phyloP scores from a whole-genome alignment of 2,888 invertebrate species.

The Sclerodermus sp. region DNA sequence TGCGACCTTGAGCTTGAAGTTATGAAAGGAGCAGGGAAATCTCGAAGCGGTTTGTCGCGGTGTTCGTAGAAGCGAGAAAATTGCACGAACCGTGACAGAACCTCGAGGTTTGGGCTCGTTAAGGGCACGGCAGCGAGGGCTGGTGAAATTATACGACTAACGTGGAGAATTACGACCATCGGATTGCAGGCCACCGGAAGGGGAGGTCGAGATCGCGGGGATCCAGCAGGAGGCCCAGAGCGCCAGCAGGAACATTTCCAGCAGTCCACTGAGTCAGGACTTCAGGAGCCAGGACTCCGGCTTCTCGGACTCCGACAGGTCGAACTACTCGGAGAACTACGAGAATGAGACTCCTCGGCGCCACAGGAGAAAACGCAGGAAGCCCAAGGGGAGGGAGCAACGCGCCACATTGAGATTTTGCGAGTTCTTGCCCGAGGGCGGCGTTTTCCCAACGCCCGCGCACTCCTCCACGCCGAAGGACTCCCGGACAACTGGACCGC shows the following conservation, averaged over 20 bases:
- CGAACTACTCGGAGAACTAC: constrained; percentile 47
- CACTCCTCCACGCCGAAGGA: constrained; percentile 46
- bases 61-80: background rate
- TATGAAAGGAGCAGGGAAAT: background rate
- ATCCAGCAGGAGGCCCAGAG: background rate
- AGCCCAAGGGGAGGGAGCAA: constrained; percentile 9
- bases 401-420: constrained; percentile 3
- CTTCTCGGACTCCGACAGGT: constrained; percentile 76
- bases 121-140: too few species aligned
- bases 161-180: too few species aligned
- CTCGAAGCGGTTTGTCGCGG: background rate
- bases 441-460: constrained; percentile 33
- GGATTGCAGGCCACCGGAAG: too few species aligned
- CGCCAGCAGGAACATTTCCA: constrained; percentile 13
- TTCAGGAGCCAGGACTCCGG: constrained; percentile 78
- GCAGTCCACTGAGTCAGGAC: constrained; percentile 39
- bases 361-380: constrained; percentile 15
- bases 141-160: too few species aligned
- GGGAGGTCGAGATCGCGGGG: too few species aligned
- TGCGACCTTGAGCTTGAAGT: too few species aligned
- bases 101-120: too few species aligned
- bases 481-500: too few species aligned
- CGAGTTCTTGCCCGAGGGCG: constrained; percentile 19
- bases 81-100: too few species aligned
- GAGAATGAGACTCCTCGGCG: constrained; percentile 23